These are phyloP conservation scores for Clarias platycephalus DNA, from an alignment of 2,797 vertebrate genomes.

Conservation along the genomic window DNA sequence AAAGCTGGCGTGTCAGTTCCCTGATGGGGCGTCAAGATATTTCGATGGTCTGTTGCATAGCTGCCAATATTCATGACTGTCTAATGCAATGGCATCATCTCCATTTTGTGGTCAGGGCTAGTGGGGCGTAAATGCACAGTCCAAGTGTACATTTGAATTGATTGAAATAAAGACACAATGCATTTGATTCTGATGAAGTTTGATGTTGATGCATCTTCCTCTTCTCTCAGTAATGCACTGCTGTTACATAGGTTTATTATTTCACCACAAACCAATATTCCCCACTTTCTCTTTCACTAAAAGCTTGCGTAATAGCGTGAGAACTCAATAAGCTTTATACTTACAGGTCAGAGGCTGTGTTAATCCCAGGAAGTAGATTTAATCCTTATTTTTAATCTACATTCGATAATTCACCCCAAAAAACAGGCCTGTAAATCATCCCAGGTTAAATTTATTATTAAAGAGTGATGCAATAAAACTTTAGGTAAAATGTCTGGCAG, in stretches of 20 bases:
- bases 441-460: background rate
- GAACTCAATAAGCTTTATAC: conserved; percentile 8
- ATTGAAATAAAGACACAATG: conserved; percentile 10
- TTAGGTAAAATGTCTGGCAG: background rate
- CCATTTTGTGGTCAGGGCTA: conserved; percentile 22
- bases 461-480: background rate
- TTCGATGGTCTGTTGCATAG: conserved; percentile 31
- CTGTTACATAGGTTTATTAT: conserved; percentile 23
- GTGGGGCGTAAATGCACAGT: conserved; percentile 10
- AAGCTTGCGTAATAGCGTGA: conserved; percentile 9
- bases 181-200: conserved; percentile 10
- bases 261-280: conserved; percentile 4
- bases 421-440: background rate
- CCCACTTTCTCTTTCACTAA: conserved; percentile 18
- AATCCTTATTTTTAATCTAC: background rate
- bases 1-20: conserved; percentile 32
- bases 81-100: conserved; percentile 33
- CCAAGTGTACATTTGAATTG: conserved; percentile 11
- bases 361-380: conserved; percentile 34
- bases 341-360: conserved; percentile 18
- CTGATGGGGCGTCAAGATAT: conserved; percentile 31
- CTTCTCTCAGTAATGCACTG: background rate
- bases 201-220: background rate
- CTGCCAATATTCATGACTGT: conserved; percentile 16
- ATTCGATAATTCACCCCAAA: background rate